phyloP scores from a whole-genome alignment of 2,113 vertebrate species.

The Bothrops jararaca region DNA sequence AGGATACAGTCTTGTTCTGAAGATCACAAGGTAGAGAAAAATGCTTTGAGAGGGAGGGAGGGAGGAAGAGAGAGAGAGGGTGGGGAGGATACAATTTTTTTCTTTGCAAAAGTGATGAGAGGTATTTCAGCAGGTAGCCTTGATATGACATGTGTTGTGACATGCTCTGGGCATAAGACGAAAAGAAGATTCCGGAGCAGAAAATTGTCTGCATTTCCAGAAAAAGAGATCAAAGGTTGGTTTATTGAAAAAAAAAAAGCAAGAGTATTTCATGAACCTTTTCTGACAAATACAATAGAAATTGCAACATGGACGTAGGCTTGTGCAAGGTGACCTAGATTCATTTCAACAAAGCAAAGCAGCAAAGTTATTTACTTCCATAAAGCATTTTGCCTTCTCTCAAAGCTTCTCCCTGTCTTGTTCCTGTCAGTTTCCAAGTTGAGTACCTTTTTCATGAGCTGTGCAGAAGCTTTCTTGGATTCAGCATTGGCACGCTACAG shows the following conservation, averaged over 20 bases:
- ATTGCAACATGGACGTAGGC: not conserved
- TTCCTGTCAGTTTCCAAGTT: too few relatives aligned
- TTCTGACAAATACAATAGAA: not conserved
- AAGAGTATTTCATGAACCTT: not conserved
- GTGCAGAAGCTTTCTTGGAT: too few relatives aligned
- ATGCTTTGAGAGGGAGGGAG: not conserved
- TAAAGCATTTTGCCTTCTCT: too few relatives aligned
- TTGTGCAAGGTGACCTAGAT: too few relatives aligned
- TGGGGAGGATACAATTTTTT: not conserved
- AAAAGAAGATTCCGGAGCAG: not conserved
- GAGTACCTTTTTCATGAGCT: too few relatives aligned
- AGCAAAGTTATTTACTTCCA: too few relatives aligned
- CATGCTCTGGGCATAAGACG: not conserved
- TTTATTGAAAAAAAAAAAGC: not conserved
- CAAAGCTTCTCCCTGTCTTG: too few relatives aligned
- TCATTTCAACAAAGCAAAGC: too few relatives aligned
- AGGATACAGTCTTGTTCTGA: not conserved
- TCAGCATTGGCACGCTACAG: too few relatives aligned
- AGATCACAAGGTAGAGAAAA: not conserved
- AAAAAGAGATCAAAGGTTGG: slow-evolving; percentile 16
- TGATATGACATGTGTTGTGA: not conserved
- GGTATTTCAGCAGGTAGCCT: not conserved
- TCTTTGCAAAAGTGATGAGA: not conserved
- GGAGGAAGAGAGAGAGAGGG: not conserved
- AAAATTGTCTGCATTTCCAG: not conserved